Conservation (phyloP, 2,888 invertebrate genomes). For the Idaea biselata region DNA sequence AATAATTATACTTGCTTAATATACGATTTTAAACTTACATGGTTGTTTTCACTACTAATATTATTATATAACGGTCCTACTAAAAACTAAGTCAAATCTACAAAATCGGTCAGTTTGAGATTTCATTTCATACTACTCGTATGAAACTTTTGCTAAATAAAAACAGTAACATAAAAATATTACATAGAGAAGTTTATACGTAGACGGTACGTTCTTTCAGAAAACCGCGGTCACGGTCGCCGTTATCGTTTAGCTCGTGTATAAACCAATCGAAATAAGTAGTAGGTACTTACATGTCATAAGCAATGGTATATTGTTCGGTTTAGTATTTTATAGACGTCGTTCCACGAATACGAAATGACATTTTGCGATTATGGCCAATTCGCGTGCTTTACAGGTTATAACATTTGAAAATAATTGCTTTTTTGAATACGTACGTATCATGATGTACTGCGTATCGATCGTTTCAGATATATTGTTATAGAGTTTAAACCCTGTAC, state of each 20-base stretch:
- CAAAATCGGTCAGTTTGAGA: no score
- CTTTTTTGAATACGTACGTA: background rate
- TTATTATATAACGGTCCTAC: no score
- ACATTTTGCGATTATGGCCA: background rate
- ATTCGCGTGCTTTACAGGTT: background rate
- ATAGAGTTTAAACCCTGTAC: no score
- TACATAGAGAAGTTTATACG: background rate
- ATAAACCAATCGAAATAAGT: background rate
- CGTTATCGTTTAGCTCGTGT: background rate
- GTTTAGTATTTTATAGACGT: constrained; percentile 1
- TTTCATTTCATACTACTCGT: no score
- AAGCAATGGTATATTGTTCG: background rate
- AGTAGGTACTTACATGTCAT: background rate
- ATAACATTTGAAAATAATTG: background rate
- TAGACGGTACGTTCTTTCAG: background rate
- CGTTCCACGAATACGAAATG: background rate
- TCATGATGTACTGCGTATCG: no score
- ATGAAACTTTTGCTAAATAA: no score
- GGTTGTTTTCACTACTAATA: no score
- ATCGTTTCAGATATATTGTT: no score
- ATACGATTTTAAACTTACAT: no score
- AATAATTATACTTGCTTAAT: no score
- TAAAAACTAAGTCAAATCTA: no score
- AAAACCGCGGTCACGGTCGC: background rate
- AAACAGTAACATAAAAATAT: background rate